phyloP scores from a whole-genome alignment of 2,113 vertebrate species.

The Anser brachyrhynchus region DNA sequence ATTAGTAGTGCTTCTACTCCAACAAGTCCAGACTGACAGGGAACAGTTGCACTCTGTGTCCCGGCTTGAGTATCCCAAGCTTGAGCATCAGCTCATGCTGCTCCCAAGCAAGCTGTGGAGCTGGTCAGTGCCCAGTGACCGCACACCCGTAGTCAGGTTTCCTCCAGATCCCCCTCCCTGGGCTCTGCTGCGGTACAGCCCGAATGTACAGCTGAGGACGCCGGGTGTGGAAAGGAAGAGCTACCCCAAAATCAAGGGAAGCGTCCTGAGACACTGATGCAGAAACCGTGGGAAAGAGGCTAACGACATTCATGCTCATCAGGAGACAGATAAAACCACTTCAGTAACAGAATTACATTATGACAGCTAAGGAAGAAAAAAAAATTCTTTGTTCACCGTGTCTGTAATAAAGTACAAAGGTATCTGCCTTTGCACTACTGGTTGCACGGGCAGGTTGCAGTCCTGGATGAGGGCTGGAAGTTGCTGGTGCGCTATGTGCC shows the following conservation, averaged over 20 bases:
- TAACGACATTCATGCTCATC: conserved; percentile 43
- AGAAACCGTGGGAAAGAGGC: conserved; percentile 53
- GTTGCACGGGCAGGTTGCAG: conserved; percentile 20
- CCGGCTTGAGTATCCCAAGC: not conserved
- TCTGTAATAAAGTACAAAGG: conserved; percentile 60
- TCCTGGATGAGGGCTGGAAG: not conserved
- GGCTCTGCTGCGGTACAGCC: not conserved
- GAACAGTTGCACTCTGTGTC: not conserved
- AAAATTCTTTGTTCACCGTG: conserved; percentile 14
- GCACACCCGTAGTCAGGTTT: rapidly evolving
- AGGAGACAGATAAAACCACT: conserved; percentile 60
- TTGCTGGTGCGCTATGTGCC: not conserved
- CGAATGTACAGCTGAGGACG: not conserved
- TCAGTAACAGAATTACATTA: conserved; percentile 58
- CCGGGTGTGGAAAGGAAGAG: rapidly evolving
- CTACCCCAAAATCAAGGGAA: not conserved
- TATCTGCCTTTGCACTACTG: conserved; percentile 12
- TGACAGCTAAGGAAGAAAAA: conserved; percentile 46
- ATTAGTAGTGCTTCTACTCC: not conserved
- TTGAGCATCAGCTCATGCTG: not conserved
- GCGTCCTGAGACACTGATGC: not conserved
- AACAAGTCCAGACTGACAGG: not conserved
- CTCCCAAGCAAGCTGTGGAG: not conserved
- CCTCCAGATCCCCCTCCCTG: rapidly evolving
- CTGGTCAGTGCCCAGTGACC: rapidly evolving